phyloP scores from a whole-genome alignment of 2,113 vertebrate genomes.

The Butastur rufipennis region DNA sequence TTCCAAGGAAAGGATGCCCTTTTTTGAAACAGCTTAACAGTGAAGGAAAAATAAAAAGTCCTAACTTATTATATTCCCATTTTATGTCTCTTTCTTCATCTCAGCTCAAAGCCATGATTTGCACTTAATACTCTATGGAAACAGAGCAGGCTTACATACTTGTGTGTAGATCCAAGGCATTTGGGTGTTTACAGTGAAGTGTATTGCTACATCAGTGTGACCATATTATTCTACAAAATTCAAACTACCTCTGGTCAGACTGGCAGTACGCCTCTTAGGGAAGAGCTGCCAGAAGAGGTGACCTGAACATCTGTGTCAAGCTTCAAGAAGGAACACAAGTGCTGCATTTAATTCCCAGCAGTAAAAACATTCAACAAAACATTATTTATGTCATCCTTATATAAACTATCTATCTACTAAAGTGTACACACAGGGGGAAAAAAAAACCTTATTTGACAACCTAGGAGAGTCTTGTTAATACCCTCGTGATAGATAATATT shows the following conservation, averaged over 20 bases:
- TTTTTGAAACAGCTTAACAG: not conserved
- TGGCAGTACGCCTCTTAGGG: not conserved
- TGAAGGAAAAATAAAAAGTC: not conserved
- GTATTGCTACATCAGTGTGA: not conserved
- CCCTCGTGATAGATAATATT: not conserved
- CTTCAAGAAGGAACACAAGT: not conserved
- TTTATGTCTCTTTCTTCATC: not conserved
- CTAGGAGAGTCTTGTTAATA: not conserved
- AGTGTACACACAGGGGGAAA: not conserved
- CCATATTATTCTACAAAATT: not conserved
- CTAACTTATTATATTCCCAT: not conserved
- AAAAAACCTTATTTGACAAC: not conserved
- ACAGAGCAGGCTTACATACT: not conserved
- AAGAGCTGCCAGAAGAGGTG: not conserved
- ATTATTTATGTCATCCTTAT: slow-evolving; percentile 2
- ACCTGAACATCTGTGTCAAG: slow-evolving; percentile 8
- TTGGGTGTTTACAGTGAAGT: not conserved
- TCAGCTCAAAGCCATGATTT: not conserved
- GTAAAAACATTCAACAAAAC: slow-evolving; percentile 4
- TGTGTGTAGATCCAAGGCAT: not conserved
- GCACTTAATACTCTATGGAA: not conserved
- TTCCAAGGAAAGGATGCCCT: not conserved
- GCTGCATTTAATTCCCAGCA: not conserved
- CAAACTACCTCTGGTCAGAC: not conserved
- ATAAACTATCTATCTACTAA: not conserved